phyloP scores from a whole-genome alignment of 2,888 invertebrate genomes.

The Tinea trinotella region DNA sequence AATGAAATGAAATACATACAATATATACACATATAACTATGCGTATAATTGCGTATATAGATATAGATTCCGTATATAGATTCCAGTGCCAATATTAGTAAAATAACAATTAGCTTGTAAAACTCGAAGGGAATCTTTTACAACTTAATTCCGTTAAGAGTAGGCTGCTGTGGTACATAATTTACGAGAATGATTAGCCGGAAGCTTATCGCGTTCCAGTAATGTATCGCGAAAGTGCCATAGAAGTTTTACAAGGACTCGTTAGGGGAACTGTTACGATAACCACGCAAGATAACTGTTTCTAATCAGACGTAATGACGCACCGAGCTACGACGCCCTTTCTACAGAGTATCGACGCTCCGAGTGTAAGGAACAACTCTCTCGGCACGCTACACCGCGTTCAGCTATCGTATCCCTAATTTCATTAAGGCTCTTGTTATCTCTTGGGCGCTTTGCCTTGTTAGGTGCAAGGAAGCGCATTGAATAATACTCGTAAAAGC shows the following conservation, averaged over 20 bases:
- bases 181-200: conserved; percentile 44
- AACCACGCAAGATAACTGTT: conserved; percentile 65
- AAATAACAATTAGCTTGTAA: no score
- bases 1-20: no score
- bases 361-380: neutral
- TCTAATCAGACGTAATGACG: conserved; percentile 63
- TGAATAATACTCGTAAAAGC: conserved; percentile 6
- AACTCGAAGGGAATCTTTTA: neutral
- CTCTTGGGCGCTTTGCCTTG: neutral
- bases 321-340: conserved; percentile 25
- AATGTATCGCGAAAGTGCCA: conserved; percentile 54
- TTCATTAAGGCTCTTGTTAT: conserved; percentile 18
- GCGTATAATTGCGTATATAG: no score
- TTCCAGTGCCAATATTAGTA: no score
- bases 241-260: conserved; percentile 63
- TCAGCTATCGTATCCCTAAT: conserved; percentile 15
- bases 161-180: conserved; percentile 39
- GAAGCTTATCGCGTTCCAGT: conserved; percentile 48
- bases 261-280: conserved; percentile 59
- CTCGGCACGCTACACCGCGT: conserved; percentile 1
- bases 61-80: no score
- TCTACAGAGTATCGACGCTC: neutral
- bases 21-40: no score
- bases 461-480: conserved; percentile 1
- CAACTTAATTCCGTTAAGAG: conserved; percentile 20